Evolutionary conservation across 2,113 vertebrate species (phyloP), one percentile per base, ranked within the genome.

Genomic region (Ailurus styani): DNA sequence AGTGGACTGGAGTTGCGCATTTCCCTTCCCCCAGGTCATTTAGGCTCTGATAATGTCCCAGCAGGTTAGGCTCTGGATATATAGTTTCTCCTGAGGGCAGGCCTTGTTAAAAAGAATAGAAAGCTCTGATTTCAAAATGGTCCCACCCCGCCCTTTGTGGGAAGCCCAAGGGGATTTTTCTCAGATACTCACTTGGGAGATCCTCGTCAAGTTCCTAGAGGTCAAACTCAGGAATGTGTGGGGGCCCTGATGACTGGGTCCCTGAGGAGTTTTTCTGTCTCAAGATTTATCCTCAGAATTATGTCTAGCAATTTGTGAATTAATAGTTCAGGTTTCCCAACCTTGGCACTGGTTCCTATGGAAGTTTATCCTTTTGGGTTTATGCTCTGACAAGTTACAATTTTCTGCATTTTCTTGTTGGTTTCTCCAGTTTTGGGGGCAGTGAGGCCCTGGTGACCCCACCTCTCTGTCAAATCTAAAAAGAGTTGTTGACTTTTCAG

Each of bases 91-190:
- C 55, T 9, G 15, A 78, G 55, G 23, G 73, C 15, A 78, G 23
- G 14, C 72, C 31, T 89, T 77, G 21, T 62, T 62, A 77, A 37
- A 42, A 60, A 45, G 18, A 77, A 45, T 10, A 78, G 57, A 66
- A 52, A 66, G 31, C 21, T 79, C 34, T 79, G 34, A 21, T 90
- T 90, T 90, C 88, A 86, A 68, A 86, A 52, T 50, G 34, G 5
- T 52, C 1, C n/a, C n/a, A 27, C 57, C 23, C 5, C 57, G 40
- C 25, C 23, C 4, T 6, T 10, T 29, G 11, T 12, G 34, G 78
- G 75, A 66, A 50, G 57, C 45, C 78, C 45, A 50, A 90, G 45
- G 45, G 57, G 77, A 52, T 66, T 79, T 90, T 90, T 78, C 55
- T 78, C 55, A n/a, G 27, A 21, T 64, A 40, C 15, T 79, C 45